Conservation (phyloP, 2,797 vertebrate genomes). For the Synaphobranchus kaupii region DNA sequence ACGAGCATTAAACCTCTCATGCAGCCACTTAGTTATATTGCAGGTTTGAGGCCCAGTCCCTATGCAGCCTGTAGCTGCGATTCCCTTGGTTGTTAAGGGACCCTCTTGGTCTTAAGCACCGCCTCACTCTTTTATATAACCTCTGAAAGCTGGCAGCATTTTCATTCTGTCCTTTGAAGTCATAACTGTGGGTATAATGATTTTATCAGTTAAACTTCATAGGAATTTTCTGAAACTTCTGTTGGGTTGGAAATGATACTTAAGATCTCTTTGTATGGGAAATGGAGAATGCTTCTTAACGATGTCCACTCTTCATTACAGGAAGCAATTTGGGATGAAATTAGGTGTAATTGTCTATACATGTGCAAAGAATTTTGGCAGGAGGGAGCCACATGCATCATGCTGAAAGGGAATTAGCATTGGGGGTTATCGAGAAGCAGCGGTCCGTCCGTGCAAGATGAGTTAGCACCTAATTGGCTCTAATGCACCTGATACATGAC, state of each 20-base stretch:
- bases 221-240: conserved; percentile 63
- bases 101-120: conserved; percentile 45
- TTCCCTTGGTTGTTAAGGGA: conserved; percentile 32
- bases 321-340: conserved; percentile 79
- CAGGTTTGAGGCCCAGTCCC: not conserved
- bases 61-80: not conserved
- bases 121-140: conserved; percentile 34
- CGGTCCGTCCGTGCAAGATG: conserved; percentile 33
- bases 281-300: conserved; percentile 68
- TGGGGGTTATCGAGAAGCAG: conserved; percentile 54
- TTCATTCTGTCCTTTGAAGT: conserved; percentile 67
- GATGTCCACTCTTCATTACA: conserved; percentile 70
- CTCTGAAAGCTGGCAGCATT: conserved; percentile 60
- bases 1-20: not conserved
- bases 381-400: conserved; percentile 63
- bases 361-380: conserved; percentile 72
- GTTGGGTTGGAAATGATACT: conserved; percentile 69
- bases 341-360: conserved; percentile 74
- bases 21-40: not conserved
- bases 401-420: conserved; percentile 61
- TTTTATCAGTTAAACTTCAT: conserved; percentile 66
- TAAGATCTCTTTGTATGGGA: conserved; percentile 66
- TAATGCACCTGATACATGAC: conserved; percentile 42
- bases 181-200: conserved; percentile 57
- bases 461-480: conserved; percentile 43